phyloP scores from a whole-genome alignment of 1,140 invertebrate species.

The Atta texana region DNA sequence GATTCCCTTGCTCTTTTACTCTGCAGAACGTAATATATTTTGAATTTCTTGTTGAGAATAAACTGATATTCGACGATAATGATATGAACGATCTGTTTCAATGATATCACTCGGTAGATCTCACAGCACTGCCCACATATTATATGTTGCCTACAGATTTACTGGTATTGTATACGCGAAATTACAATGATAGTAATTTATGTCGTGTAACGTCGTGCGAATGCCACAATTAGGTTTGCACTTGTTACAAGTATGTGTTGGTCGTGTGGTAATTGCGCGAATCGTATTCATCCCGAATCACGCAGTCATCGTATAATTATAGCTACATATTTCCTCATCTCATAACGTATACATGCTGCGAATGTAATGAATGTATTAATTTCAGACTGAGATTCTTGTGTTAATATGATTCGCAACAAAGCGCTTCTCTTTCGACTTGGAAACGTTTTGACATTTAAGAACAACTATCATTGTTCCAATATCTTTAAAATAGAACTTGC shows the following conservation, averaged over 20 bases:
- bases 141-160: constrained; percentile 30
- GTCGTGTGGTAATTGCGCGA: neutral
- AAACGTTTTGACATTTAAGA: constrained; percentile 27
- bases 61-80: neutral
- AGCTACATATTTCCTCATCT: neutral
- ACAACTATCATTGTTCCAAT: constrained; percentile 18
- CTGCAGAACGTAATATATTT: neutral
- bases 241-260: neutral
- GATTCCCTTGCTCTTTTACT: neutral
- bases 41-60: neutral
- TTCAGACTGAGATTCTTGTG: constrained; percentile 1
- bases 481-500: constrained; percentile 24
- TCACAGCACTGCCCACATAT: constrained; percentile 8
- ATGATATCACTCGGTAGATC: neutral
- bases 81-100: neutral
- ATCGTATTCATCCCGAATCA: constrained; percentile 24
- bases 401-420: constrained; percentile 12
- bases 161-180: constrained; percentile 1
- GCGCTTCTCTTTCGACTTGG: neutral
- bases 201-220: constrained; percentile 4
- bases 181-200: constrained; percentile 59
- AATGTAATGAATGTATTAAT: constrained; percentile 23
- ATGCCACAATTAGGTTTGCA: neutral
- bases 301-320: constrained; percentile 16
- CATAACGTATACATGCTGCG: neutral